A percentile compares a stretch with the other conserved stretches of the same genome.
Evolutionary conservation across 1,140 invertebrate genomes (phyloP).

Genomic region (Drosophila ercepeae): DNA sequence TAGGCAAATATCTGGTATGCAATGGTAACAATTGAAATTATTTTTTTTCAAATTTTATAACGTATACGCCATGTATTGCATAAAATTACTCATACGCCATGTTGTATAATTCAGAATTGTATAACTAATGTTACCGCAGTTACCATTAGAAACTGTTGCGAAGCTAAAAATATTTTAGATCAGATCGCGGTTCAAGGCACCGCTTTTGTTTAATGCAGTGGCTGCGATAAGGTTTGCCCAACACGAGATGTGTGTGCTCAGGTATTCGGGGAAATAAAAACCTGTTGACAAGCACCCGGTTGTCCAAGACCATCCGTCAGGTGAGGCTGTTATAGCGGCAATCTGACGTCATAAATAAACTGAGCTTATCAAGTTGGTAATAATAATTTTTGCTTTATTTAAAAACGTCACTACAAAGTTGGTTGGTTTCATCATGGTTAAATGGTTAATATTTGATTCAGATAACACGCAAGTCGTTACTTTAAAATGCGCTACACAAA

Average conservation of each 20-base stretch:
- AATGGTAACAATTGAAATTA: no score
- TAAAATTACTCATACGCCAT: no score
- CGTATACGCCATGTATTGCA: no score
- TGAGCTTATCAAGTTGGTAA: constrained; percentile 48
- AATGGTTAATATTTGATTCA: constrained; percentile 71
- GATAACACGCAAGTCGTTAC: constrained; percentile 71
- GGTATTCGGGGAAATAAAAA: constrained; percentile 17
- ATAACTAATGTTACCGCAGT: no score
- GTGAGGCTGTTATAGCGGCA: not conserved
- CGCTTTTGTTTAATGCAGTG: constrained; percentile 19
- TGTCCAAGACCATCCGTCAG: not conserved
- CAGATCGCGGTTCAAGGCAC: constrained; percentile 23
- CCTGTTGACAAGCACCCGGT: not conserved
- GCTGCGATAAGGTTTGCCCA: constrained; percentile 13
- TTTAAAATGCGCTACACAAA: constrained; percentile 73
- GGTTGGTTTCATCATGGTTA: constrained; percentile 68
- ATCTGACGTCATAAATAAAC: constrained; percentile 54
- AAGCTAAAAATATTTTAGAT: constrained; percentile 8
- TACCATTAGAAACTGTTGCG: no score
- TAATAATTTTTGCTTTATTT: constrained; percentile 78
- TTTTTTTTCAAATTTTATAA: no score
- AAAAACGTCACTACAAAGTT: constrained; percentile 84
- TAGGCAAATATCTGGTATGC: no score
- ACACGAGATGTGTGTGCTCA: constrained; percentile 34
- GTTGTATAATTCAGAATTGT: no score